These are phyloP conservation scores for Zonitis immaculata DNA, from an alignment of 2,888 invertebrate genomes.

Conservation along the genomic window DNA sequence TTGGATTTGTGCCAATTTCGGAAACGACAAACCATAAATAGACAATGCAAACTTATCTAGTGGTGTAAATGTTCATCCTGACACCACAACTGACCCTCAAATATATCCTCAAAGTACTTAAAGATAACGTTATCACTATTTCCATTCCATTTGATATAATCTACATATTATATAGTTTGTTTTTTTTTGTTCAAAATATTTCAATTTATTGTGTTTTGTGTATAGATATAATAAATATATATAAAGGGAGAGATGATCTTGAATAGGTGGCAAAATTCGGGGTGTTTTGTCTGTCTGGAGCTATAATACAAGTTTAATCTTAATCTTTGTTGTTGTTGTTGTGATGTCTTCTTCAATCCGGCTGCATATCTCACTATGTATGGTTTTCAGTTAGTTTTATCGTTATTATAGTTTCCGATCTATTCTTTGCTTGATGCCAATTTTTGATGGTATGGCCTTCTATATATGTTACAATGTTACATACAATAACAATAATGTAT, in stretches of 20 bases:
- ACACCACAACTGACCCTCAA: conserved; percentile 29
- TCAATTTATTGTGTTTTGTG: not conserved
- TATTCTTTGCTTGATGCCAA: conserved; percentile 38
- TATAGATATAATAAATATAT: not conserved
- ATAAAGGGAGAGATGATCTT: not conserved
- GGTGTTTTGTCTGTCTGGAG: not conserved
- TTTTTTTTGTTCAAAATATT: not conserved
- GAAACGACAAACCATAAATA: conserved; percentile 44
- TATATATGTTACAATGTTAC: not conserved
- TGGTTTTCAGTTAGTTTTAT: conserved; percentile 44
- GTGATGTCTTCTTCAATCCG: conserved; percentile 37
- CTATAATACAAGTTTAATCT: conserved; percentile 35
- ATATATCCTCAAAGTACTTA: conserved; percentile 16
- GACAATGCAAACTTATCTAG: conserved; percentile 36
- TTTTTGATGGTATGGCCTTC: conserved; percentile 1
- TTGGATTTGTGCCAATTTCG: conserved; percentile 29
- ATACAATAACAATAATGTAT: too few relatives aligned
- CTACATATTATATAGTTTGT: not conserved
- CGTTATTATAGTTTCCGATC: conserved; percentile 45
- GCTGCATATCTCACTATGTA: conserved; percentile 33
- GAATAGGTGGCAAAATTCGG: not conserved
- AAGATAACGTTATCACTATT: conserved; percentile 7
- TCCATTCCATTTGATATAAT: not conserved
- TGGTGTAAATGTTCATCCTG: conserved; percentile 36
- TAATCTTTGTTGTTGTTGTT: too few relatives aligned